Conservation (phyloP, 2,888 invertebrate species). For the Sericinus montela region DNA sequence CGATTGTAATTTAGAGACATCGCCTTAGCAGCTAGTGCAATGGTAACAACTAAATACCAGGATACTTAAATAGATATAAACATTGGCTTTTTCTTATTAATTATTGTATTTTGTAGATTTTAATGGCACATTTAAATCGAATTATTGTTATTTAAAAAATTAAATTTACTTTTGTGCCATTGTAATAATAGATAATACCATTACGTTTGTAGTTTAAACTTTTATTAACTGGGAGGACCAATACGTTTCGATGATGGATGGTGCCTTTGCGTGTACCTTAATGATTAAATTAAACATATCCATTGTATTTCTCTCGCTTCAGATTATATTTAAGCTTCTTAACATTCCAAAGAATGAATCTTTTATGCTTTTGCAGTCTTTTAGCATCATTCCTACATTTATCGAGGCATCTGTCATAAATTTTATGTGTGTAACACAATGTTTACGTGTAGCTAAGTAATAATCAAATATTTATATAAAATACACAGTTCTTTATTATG, state of each 20-base stretch:
- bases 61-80: constrained; percentile 33
- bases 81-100: constrained; percentile 30
- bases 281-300: constrained; percentile 44
- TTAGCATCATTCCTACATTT: constrained; percentile 57
- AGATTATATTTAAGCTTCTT: constrained; percentile 53
- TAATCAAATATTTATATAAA: constrained; percentile 21
- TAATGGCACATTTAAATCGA: constrained; percentile 31
- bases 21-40: constrained; percentile 73
- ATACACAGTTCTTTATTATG: constrained; percentile 18
- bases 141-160: constrained; percentile 26
- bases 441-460: constrained; percentile 28
- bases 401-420: constrained; percentile 38
- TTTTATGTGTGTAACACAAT: constrained; percentile 55
- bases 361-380: constrained; percentile 50
- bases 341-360: constrained; percentile 74
- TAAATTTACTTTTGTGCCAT: constrained; percentile 42
- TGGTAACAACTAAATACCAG: constrained; percentile 31
- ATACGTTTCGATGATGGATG: constrained; percentile 44
- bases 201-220: constrained; percentile 37
- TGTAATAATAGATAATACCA: constrained; percentile 34
- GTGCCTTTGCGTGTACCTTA: constrained; percentile 64
- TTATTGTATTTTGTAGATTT: constrained; percentile 24
- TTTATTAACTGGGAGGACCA: constrained; percentile 60
- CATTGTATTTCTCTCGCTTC: constrained; percentile 23
- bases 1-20: constrained; percentile 50